A percentile compares a stretch with the other conserved stretches of the same genome.
Evolutionary conservation across 2,113 vertebrate species (phyloP).

Genomic region (Neodontobutis hainanensis): DNA sequence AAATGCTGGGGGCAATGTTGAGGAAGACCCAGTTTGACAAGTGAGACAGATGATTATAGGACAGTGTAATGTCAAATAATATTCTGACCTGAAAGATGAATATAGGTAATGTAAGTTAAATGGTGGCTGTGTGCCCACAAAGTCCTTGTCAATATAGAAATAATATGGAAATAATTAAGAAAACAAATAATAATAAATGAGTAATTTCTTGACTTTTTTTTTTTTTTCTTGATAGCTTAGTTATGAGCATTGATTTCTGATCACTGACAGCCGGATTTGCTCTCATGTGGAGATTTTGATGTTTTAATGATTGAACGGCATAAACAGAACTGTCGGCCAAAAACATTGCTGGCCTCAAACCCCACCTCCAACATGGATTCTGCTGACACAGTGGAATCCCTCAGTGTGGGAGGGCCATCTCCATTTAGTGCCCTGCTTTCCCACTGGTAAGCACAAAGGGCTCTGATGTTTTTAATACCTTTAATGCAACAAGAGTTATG

Average conservation of each 20-base stretch:
- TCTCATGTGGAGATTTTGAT: conserved; percentile 5
- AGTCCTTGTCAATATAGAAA: not conserved
- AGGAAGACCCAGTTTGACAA: conserved; percentile 27
- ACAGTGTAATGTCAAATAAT: not conserved
- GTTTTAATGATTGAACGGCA: conserved; percentile 3
- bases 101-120: conserved; percentile 1
- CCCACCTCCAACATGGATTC: conserved; percentile 27
- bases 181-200: too few species aligned
- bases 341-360: conserved; percentile 18
- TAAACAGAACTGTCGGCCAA: conserved; percentile 22
- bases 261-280: conserved; percentile 7
- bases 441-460: conserved; percentile 51
- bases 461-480: conserved; percentile 55
- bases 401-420: conserved; percentile 49
- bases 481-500: conserved; percentile 61
- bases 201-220: too few species aligned
- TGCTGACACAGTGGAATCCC: conserved; percentile 53
- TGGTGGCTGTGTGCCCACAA: not conserved
- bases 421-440: conserved; percentile 52
- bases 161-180: too few species aligned
- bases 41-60: conserved; percentile 10
- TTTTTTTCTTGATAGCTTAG: not conserved
- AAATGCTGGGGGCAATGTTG: conserved; percentile 29
- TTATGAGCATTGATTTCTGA: conserved; percentile 22
- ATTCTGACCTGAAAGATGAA: not conserved